phyloP scores from a whole-genome alignment of 2,113 vertebrate genomes.

The Montifringilla adamsi region DNA sequence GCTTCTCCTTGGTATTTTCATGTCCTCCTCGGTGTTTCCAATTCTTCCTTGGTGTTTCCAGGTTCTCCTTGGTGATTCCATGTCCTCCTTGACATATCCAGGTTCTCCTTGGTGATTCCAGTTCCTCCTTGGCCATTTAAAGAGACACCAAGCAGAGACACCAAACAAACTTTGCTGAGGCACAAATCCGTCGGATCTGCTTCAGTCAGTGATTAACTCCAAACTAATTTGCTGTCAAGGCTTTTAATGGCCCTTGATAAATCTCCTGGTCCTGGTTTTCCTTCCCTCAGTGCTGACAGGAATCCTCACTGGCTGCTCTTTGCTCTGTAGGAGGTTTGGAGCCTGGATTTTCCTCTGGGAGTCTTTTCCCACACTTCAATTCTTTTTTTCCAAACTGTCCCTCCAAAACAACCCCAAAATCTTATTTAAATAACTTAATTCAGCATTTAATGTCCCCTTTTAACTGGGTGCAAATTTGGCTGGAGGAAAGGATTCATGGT shows the following conservation, averaged over 20 bases:
- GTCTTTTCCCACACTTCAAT: background rate
- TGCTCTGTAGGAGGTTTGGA: background rate
- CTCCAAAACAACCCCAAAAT: background rate
- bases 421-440: background rate
- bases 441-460: background rate
- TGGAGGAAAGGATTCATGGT: background rate
- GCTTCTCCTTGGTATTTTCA: background rate
- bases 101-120: accelerated
- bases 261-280: background rate
- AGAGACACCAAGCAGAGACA: background rate
- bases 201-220: background rate
- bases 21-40: accelerated
- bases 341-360: background rate
- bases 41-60: background rate
- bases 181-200: no score
- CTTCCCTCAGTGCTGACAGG: background rate
- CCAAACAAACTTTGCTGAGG: background rate
- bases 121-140: background rate
- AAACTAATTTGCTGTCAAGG: background rate
- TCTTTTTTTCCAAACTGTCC: background rate
- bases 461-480: background rate
- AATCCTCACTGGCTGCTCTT: background rate
- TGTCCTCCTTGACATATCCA: accelerated
- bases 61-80: background rate
- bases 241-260: background rate